Percentiles rank a stretch among this genome's conserved stretches.
Evolutionary conservation across 2,888 invertebrate species (phyloP).

Genomic region (Pollenia labialis): DNA sequence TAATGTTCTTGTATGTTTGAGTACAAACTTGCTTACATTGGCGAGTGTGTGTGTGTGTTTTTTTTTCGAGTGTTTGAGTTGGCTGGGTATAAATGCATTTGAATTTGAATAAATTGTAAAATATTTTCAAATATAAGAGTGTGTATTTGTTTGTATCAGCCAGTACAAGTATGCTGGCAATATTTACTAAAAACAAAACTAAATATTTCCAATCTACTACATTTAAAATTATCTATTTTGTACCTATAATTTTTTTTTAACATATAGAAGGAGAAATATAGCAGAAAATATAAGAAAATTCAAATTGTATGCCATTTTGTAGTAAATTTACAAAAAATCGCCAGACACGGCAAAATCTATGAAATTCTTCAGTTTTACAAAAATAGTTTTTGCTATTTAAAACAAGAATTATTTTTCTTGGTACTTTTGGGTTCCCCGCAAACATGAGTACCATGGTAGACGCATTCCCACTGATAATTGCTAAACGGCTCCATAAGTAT

Average conservation of each 20-base stretch:
- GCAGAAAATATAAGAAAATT: not conserved
- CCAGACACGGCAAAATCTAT: too few relatives aligned
- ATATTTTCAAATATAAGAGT: slow-evolving; percentile 55
- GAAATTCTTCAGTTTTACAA: too few relatives aligned
- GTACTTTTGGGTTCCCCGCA: too few relatives aligned
- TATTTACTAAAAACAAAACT: slow-evolving; percentile 53
- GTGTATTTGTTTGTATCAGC: not conserved
- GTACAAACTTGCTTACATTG: not conserved
- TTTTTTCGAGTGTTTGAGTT: slow-evolving; percentile 2
- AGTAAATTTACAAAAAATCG: too few relatives aligned
- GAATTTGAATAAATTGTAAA: slow-evolving; percentile 71
- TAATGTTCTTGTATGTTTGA: slow-evolving; percentile 3
- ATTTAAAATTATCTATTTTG: slow-evolving; percentile 52
- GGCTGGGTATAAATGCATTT: slow-evolving; percentile 61
- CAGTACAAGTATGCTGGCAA: not conserved
- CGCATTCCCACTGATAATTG: too few relatives aligned
- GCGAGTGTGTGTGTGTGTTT: not conserved
- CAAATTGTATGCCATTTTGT: too few relatives aligned
- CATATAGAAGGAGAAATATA: slow-evolving; percentile 7
- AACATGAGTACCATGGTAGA: too few relatives aligned
- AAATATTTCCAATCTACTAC: slow-evolving; percentile 49
- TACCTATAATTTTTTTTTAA: not conserved
- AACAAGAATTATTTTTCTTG: too few relatives aligned
- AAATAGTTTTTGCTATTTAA: too few relatives aligned
- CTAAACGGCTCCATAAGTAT: too few relatives aligned